A percentile compares a stretch with the other conserved stretches of the same genome.
Evolutionary conservation across 2,888 invertebrate genomes (phyloP).

Genomic region (Sceliomorpha sp.): DNA sequence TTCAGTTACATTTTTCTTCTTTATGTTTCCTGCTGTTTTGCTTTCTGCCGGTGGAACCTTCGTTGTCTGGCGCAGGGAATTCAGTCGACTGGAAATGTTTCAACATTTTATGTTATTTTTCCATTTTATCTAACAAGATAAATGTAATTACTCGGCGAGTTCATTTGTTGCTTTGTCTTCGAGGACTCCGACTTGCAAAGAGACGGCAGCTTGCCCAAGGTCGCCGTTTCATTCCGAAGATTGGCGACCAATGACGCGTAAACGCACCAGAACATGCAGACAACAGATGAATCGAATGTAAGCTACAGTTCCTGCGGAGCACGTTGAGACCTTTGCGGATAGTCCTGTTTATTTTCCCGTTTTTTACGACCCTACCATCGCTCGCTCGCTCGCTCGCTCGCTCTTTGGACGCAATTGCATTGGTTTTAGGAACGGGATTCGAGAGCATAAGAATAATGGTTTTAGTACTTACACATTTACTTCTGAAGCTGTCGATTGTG

Average conservation of each 20-base stretch:
- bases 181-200: constrained; percentile 38
- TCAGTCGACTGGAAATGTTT: constrained; percentile 17
- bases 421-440: constrained; percentile 14
- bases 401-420: constrained; percentile 14
- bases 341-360: constrained; percentile 59
- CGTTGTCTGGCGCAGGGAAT: constrained; percentile 20
- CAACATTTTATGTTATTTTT: constrained; percentile 22
- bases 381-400: too few species aligned
- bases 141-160: constrained; percentile 67
- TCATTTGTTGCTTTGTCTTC: constrained; percentile 51
- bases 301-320: constrained; percentile 57
- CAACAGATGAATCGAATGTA: constrained; percentile 57
- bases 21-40: constrained; percentile 14
- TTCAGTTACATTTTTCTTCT: constrained; percentile 10
- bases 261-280: constrained; percentile 65
- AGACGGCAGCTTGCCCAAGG: constrained; percentile 35
- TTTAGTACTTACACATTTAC: too few species aligned
- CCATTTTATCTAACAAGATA: constrained; percentile 44
- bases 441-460: not conserved
- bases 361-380: constrained; percentile 15
- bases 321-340: constrained; percentile 20
- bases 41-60: constrained; percentile 4
- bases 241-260: constrained; percentile 74
- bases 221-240: constrained; percentile 70
- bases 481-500: too few species aligned